Conservation (phyloP, 35 echinoderm and acorn worm genomes). For the Patiria miniata region DNA sequence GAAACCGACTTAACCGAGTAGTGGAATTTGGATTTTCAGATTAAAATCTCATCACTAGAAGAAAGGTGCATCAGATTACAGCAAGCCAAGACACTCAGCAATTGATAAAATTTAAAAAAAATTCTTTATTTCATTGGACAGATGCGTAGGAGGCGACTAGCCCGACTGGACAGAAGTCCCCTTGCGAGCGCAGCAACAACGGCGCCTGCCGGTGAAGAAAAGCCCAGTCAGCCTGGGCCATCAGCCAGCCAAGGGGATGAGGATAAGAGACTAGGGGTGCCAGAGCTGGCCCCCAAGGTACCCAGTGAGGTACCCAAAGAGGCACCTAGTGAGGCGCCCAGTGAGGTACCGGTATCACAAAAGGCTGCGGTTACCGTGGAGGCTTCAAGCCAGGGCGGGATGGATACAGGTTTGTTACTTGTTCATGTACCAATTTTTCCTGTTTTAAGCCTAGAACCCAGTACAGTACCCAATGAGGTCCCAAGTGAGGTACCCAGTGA, state of each 20-base stretch:
- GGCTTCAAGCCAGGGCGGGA: not conserved
- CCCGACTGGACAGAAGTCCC: constrained; percentile 50
- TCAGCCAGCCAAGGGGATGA: not conserved
- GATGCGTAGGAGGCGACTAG: constrained; percentile 55
- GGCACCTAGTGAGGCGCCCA: not conserved
- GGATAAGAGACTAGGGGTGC: not conserved
- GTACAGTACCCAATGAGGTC: too few species aligned
- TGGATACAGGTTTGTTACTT: not conserved
- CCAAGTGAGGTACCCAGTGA: not conserved
- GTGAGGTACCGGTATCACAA: not conserved
- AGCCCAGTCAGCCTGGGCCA: not conserved
- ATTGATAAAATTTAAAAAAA: too few species aligned
- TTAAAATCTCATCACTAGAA: too few species aligned
- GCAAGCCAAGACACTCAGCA: too few species aligned
- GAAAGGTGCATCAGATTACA: too few species aligned
- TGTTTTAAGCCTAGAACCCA: too few species aligned
- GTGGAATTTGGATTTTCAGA: too few species aligned
- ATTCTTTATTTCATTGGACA: not conserved
- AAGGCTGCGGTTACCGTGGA: not conserved
- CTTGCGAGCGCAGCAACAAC: not conserved
- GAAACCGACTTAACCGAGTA: too few species aligned
- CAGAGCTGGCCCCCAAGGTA: not conserved
- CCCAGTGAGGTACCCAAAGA: not conserved
- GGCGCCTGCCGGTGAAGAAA: not conserved
- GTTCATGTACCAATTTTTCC: too few species aligned